These are phyloP conservation scores for Papilio aristodemus DNA, from an alignment of 1,140 invertebrate genomes.

Conservation along the genomic window DNA sequence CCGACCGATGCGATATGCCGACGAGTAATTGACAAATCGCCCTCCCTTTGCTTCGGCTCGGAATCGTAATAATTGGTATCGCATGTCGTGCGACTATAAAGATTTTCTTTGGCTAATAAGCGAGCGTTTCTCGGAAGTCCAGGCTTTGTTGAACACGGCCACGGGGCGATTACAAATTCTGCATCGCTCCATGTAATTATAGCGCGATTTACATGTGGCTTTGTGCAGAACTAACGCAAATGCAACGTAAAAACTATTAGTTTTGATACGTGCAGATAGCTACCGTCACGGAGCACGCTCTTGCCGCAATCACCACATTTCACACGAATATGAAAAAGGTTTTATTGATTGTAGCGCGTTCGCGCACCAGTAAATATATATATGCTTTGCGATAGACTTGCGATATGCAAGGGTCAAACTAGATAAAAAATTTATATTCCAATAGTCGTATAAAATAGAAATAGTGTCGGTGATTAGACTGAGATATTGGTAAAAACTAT, in stretches of 20 bases:
- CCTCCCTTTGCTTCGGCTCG: constrained; percentile 46
- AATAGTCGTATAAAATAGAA: no score
- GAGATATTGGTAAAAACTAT: no score
- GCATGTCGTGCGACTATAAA: constrained; percentile 55
- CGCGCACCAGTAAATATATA: neutral
- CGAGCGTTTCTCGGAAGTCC: constrained; percentile 20
- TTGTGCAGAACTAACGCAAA: neutral
- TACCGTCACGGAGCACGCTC: neutral
- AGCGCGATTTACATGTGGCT: constrained; percentile 15
- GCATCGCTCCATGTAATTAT: constrained; percentile 15
- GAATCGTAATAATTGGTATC: constrained; percentile 45
- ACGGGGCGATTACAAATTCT: constrained; percentile 29
- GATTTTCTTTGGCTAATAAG: constrained; percentile 39
- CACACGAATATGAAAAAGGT: neutral
- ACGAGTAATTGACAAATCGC: constrained; percentile 71
- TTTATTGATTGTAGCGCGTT: neutral
- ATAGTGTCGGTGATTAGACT: no score
- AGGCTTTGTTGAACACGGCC: constrained; percentile 10
- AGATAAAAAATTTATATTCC: no score
- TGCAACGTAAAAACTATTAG: constrained; percentile 23
- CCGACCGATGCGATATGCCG: constrained; percentile 62
- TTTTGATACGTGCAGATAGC: constrained; percentile 1
- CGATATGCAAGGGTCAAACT: neutral
- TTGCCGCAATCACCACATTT: neutral
- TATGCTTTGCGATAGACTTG: neutral